Conservation (phyloP, 2,113 vertebrate genomes). For the Hippopotamus amphibius region DNA sequence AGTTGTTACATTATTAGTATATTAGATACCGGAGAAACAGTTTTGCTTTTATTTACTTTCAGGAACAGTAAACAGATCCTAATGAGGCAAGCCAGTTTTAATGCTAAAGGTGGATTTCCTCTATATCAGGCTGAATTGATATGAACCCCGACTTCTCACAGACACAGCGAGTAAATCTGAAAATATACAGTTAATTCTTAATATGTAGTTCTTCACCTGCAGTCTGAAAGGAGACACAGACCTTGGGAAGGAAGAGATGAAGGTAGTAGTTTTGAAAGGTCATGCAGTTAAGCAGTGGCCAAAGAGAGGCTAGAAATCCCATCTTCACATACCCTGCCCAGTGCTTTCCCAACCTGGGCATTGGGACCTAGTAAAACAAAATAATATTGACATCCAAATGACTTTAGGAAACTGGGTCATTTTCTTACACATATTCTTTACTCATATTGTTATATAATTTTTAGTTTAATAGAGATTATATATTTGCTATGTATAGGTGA, state of each 20-base stretch:
- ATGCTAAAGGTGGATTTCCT: conserved; percentile 16
- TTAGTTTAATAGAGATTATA: conserved; percentile 12
- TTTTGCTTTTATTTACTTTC: conserved; percentile 64
- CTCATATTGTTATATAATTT: not conserved
- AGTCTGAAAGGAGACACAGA: conserved; percentile 27
- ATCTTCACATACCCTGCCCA: not conserved
- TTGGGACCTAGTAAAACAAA: not conserved
- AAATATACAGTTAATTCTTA: conserved; percentile 6
- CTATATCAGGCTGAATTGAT: conserved; percentile 25
- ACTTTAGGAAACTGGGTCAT: not conserved
- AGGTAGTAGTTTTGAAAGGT: not conserved
- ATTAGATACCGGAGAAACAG: conserved; percentile 21
- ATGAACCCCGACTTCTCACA: conserved; percentile 16
- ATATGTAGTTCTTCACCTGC: not conserved
- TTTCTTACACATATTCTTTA: not conserved
- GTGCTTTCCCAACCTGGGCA: not conserved
- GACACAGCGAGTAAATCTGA: not conserved
- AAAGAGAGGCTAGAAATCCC: not conserved
- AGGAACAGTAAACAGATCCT: conserved; percentile 59
- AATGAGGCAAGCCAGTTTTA: conserved; percentile 50
- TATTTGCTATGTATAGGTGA: not conserved
- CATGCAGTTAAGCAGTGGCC: not conserved
- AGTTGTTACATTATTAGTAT: conserved; percentile 1
- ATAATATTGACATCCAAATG: not conserved
- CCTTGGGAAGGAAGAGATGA: not conserved